phyloP scores from a whole-genome alignment of 2,797 vertebrate species.

The Coendou prehensilis region DNA sequence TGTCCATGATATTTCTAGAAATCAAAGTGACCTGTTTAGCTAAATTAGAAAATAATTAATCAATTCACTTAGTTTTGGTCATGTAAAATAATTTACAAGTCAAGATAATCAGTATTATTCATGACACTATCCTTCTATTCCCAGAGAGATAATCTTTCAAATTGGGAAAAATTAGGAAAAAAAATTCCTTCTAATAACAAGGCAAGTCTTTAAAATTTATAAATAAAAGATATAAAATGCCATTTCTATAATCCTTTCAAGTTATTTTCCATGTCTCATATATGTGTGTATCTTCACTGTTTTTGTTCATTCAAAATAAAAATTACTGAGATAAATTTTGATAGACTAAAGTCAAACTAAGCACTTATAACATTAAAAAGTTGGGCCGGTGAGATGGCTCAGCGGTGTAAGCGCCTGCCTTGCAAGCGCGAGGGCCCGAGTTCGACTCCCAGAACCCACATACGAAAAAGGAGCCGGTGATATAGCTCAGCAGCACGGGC shows the following conservation, averaged over 20 bases:
- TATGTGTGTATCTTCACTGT: neutral
- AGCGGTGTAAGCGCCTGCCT: no score
- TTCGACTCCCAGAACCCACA: no score
- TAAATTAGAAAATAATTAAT: constrained; percentile 66
- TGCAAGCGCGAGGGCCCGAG: no score
- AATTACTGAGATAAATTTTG: constrained; percentile 38
- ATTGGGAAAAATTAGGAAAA: neutral
- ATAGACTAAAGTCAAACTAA: constrained; percentile 48
- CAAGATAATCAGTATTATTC: constrained; percentile 67
- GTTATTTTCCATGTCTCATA: constrained; percentile 1
- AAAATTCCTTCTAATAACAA: neutral
- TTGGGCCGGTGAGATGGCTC: no score
- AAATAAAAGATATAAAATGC: neutral
- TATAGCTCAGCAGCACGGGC: no score
- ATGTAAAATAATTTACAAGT: constrained; percentile 58
- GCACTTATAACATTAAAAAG: constrained; percentile 36
- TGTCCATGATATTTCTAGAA: constrained; percentile 19
- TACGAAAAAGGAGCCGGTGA: no score
- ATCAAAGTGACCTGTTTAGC: constrained; percentile 25
- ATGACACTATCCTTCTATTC: constrained; percentile 11
- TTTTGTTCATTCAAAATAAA: constrained; percentile 50
- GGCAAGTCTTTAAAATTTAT: neutral
- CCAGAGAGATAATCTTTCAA: constrained; percentile 37
- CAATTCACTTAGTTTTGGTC: constrained; percentile 24
- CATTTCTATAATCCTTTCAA: constrained; percentile 40